Evolutionary conservation across 2,113 vertebrate species (phyloP).

Genomic region (Oryzias woworae): DNA sequence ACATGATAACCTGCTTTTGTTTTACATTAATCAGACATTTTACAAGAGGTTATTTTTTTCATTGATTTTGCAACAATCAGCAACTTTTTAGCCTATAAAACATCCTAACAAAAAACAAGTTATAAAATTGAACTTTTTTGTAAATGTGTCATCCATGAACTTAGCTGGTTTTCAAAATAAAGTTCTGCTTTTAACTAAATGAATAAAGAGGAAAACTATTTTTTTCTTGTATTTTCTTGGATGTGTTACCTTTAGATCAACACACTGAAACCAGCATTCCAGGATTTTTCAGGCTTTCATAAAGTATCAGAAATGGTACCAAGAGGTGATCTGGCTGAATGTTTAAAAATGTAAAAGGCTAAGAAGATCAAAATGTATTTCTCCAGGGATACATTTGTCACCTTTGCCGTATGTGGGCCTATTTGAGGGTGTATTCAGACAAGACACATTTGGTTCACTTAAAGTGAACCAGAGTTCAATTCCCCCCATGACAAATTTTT

Average conservation of each 20-base stretch:
- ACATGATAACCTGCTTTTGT: slow-evolving; percentile 33
- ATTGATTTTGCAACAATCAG: slow-evolving; percentile 3
- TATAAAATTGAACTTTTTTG: not conserved
- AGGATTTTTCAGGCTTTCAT: too few relatives aligned
- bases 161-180: not conserved
- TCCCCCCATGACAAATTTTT: too few relatives aligned
- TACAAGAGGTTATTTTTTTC: not conserved
- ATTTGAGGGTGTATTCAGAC: too few relatives aligned
- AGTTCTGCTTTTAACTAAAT: not conserved
- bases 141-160: not conserved
- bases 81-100: slow-evolving; percentile 1
- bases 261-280: not conserved
- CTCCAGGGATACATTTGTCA: too few relatives aligned
- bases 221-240: not conserved
- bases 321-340: too few relatives aligned
- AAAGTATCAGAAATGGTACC: too few relatives aligned
- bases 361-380: too few relatives aligned
- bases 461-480: too few relatives aligned
- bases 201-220: not conserved
- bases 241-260: not conserved
- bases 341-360: too few relatives aligned
- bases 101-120: not conserved
- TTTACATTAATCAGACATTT: slow-evolving; percentile 11
- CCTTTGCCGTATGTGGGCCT: too few relatives aligned
- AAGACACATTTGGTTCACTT: too few relatives aligned